These are phyloP conservation scores for Columba guinea DNA, from an alignment of 2,797 vertebrate genomes.

Conservation along the genomic window DNA sequence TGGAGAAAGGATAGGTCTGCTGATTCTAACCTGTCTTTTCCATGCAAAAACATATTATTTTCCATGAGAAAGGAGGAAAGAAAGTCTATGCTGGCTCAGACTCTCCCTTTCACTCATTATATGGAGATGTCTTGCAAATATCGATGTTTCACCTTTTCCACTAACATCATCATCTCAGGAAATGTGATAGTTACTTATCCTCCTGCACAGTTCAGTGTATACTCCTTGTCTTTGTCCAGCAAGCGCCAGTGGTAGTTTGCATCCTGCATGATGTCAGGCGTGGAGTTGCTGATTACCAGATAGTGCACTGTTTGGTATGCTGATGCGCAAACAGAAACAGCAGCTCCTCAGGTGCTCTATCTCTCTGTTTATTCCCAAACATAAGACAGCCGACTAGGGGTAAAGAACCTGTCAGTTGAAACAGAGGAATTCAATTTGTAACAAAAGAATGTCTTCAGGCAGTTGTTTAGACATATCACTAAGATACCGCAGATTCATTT, in stretches of 20 bases:
- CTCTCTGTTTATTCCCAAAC: constrained; percentile 22
- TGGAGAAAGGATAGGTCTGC: background rate
- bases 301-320: background rate
- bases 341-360: background rate
- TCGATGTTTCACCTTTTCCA: background rate
- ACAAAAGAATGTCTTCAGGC: constrained; percentile 57
- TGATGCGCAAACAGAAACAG: background rate
- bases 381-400: background rate
- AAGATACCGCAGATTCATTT: constrained; percentile 34
- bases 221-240: background rate
- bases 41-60: background rate
- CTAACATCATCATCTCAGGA: background rate
- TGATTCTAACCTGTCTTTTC: background rate
- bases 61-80: background rate
- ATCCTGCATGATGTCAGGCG: accelerated
- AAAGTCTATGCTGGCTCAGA: background rate
- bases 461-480: constrained; percentile 57
- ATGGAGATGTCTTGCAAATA: background rate
- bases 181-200: background rate
- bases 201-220: background rate
- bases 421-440: constrained; percentile 48
- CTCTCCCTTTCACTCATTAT: background rate
- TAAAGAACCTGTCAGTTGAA: constrained; percentile 36
- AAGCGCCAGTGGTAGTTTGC: background rate
- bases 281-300: background rate